phyloP scores from a whole-genome alignment of 1,140 invertebrate genomes.

The Papilio glaucus region DNA sequence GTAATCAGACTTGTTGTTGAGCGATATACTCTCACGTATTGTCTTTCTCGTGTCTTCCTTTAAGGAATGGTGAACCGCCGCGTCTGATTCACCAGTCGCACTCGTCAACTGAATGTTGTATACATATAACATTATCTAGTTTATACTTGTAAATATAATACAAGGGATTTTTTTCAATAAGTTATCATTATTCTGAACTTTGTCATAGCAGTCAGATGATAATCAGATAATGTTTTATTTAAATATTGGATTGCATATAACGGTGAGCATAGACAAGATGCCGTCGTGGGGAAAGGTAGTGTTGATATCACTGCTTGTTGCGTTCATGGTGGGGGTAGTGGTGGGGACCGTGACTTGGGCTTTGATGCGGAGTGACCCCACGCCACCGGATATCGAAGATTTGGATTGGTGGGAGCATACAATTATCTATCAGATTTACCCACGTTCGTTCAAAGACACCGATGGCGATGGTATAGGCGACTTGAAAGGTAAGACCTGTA shows the following conservation, averaged over 20 bases:
- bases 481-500: constrained; percentile 82
- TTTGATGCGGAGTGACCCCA: not conserved
- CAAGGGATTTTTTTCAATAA: constrained; percentile 5
- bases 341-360: constrained; percentile 29
- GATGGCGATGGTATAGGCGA: constrained; percentile 88
- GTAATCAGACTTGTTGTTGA: not conserved
- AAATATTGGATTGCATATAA: not conserved
- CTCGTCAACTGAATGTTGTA: not conserved
- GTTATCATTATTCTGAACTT: constrained; percentile 3
- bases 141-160: not conserved
- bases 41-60: not conserved
- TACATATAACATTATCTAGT: not conserved
- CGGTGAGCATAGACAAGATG: constrained; percentile 18
- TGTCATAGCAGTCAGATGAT: not conserved
- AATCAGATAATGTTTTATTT: not conserved
- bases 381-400: not conserved
- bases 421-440: constrained; percentile 88
- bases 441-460: constrained; percentile 87
- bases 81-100: not conserved
- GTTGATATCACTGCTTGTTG: not conserved
- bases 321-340: constrained; percentile 4
- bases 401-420: constrained; percentile 87
- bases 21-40: not conserved
- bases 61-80: not conserved
- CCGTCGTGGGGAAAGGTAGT: not conserved